These are phyloP conservation scores for Capricornis sumatraensis DNA, from an alignment of 2,113 vertebrate genomes.

Conservation along the genomic window DNA sequence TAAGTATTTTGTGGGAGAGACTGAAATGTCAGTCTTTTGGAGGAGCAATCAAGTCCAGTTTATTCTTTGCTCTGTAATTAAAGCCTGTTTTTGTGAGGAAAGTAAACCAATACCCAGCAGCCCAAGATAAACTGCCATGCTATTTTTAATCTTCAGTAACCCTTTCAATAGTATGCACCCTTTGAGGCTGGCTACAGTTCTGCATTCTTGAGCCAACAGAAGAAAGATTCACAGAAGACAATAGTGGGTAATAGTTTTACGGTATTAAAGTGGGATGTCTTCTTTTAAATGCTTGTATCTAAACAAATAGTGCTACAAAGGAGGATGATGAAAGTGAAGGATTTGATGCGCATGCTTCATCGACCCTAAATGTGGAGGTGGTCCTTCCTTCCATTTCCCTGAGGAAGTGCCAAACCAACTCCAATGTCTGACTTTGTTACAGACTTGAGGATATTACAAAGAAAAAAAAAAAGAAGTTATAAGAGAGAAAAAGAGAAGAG, in stretches of 20 bases:
- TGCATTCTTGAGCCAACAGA: conserved; percentile 16
- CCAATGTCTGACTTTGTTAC: background rate
- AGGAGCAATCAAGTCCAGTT: conserved; percentile 59
- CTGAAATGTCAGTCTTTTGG: conserved; percentile 59
- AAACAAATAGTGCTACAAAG: conserved; percentile 10
- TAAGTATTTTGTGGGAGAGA: conserved; percentile 48
- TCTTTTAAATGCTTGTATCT: conserved; percentile 6
- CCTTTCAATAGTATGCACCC: conserved; percentile 44
- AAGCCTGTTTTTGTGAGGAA: conserved; percentile 60
- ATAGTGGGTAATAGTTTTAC: background rate
- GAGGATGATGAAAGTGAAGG: background rate
- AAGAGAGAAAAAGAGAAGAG: background rate
- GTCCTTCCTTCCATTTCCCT: background rate
- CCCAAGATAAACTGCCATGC: conserved; percentile 44
- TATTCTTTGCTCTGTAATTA: conserved; percentile 70
- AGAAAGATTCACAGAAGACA: conserved; percentile 22
- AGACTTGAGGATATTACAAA: background rate
- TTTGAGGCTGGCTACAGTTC: conserved; percentile 42
- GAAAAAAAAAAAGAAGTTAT: background rate
- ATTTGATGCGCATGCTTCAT: background rate
- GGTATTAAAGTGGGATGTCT: background rate
- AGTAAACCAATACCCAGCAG: conserved; percentile 50
- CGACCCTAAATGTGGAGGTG: background rate
- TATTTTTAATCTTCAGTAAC: conserved; percentile 55
- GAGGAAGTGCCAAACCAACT: background rate